These are phyloP conservation scores for Dolomedes plantarius DNA, from an alignment of 2,888 invertebrate species.

Conservation along the genomic window DNA sequence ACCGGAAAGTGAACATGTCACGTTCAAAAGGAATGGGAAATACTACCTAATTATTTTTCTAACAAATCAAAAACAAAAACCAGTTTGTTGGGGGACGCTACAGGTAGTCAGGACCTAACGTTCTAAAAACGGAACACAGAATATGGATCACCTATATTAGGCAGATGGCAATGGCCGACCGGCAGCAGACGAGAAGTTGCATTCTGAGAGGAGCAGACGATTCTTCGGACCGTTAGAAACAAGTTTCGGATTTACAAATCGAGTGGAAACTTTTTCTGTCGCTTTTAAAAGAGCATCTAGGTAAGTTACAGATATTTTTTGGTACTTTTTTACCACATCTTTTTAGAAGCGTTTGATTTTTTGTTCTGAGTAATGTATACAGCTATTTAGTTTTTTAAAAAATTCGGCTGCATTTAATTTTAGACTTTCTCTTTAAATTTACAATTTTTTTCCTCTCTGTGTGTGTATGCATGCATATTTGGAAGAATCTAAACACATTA, in stretches of 20 bases:
- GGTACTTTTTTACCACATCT: no score
- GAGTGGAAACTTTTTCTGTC: neutral
- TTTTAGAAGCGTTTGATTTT: no score
- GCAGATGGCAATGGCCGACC: conserved; percentile 57
- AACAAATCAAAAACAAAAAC: neutral
- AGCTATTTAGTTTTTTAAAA: no score
- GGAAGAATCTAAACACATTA: no score
- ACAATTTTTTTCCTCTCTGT: no score
- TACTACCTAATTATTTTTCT: conserved; percentile 12
- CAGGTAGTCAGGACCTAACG: conserved; percentile 8
- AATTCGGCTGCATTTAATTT: no score
- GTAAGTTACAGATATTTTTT: no score
- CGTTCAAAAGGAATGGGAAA: neutral
- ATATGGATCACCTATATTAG: conserved; percentile 63
- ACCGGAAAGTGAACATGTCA: conserved; percentile 3
- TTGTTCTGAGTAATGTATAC: no score
- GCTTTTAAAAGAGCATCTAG: no score
- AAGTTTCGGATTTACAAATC: neutral
- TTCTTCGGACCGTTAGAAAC: neutral
- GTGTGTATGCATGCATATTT: no score
- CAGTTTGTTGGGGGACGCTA: conserved; percentile 5
- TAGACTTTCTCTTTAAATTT: no score
- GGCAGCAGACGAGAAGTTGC: conserved; percentile 13
- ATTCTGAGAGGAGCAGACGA: neutral
- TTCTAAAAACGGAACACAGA: conserved; percentile 34